These are phyloP conservation scores for Channa argus DNA, from an alignment of 2,113 vertebrate genomes.

Conservation along the genomic window DNA sequence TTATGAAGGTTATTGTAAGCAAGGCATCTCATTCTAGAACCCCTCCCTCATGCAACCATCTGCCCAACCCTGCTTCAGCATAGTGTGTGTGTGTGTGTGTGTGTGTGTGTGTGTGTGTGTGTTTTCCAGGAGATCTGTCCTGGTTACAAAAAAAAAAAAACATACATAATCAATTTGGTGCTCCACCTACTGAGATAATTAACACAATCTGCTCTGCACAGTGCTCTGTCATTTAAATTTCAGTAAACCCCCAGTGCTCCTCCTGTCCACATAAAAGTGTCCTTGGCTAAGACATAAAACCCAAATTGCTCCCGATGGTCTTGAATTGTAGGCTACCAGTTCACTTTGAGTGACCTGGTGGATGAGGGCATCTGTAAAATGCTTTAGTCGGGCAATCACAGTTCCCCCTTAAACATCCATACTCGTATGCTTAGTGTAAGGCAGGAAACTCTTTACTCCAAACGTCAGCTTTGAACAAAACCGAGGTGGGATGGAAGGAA, in stretches of 20 bases:
- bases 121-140: slow-evolving; percentile 2
- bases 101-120: neutral
- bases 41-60: slow-evolving; percentile 45
- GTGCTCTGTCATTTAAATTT: neutral
- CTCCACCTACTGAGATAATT: slow-evolving; percentile 27
- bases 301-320: neutral
- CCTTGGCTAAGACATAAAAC: neutral
- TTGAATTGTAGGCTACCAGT: neutral
- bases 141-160: slow-evolving; percentile 16
- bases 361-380: too few relatives aligned
- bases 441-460: too few relatives aligned
- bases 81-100: slow-evolving; percentile 29
- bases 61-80: slow-evolving; percentile 48
- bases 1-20: slow-evolving; percentile 60
- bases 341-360: neutral
- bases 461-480: too few relatives aligned
- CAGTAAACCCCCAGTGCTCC: neutral
- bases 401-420: too few relatives aligned
- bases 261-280: neutral
- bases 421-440: too few relatives aligned
- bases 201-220: neutral
- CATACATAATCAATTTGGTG: slow-evolving; percentile 38
- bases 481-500: too few relatives aligned
- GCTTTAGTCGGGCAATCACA: too few relatives aligned
- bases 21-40: slow-evolving; percentile 7